Base-by-base conservation (phyloP, 1,140 invertebrate genomes). In the Saccostrea echinata region DNA sequence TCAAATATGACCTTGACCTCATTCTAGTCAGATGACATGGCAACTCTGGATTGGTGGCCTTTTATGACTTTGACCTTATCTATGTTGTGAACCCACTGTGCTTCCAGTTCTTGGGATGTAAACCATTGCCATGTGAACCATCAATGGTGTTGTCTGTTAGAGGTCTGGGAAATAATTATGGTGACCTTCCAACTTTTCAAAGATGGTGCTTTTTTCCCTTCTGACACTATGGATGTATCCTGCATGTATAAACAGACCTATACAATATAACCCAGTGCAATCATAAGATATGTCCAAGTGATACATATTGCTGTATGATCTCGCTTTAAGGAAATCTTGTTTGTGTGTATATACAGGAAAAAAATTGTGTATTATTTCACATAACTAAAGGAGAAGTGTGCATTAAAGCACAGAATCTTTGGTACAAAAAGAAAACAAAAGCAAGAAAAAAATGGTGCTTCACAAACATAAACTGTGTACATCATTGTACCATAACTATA, bases 1-100 rank as follows among this genome's bases (percentile, higher is more conserved):
- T 30, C 27, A 76, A 33, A 76, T 33, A 30, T 76, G 68, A 76
- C 68, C 68, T 76, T 76, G 68, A 76, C 24, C 68, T 76, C 16
- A 76, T 76, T 76, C 68, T 76, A 76, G 68, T 76, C 68, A 76
- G 68, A 30, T 76, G 68, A 76, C 68, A 76, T 76, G 68, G 68
- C 68, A 76, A 76, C 68, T 76, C 68, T 76, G 68, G 30, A 76
- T 76, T 76, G 68, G 68, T 76, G 68, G 68, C 68, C 68, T 76
- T 43, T 76, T 76, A 76, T 76, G 68, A 76, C 8, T 76, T 24
- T 76, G 68, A 76, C 68, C 68, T 76, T 76, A 33, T 76, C 27
- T 30, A 76, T 76, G 68, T 76, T 76, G 68, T 76, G 68, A 76
- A 76, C 68, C 68, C 30, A 27, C 33, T 76, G 68, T 76, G 68